These are phyloP conservation scores for Chlorospingus flavigularis DNA, from an alignment of 2,797 vertebrate genomes.

Conservation along the genomic window DNA sequence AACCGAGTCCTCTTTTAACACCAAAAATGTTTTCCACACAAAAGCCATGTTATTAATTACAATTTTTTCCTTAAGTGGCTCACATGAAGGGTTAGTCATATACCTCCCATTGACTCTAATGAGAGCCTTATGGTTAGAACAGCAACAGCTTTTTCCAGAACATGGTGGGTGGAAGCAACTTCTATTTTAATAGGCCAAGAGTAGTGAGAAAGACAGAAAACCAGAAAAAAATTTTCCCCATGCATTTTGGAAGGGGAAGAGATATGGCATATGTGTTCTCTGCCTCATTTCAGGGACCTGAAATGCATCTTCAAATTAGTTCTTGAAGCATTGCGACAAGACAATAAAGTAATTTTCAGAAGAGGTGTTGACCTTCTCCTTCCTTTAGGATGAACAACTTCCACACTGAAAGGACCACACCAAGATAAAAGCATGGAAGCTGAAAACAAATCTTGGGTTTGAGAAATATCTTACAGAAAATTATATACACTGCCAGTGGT, in stretches of 20 bases:
- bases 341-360: neutral
- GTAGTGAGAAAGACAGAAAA: neutral
- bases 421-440: neutral
- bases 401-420: neutral
- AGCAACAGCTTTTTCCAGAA: slow-evolving; percentile 50
- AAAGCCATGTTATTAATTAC: neutral
- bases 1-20: neutral
- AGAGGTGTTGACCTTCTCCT: neutral
- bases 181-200: slow-evolving; percentile 47
- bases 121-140: slow-evolving; percentile 34
- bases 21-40: neutral
- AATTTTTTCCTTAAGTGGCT: neutral
- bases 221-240: neutral
- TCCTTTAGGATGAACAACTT: neutral
- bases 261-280: neutral
- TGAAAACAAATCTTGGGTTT: neutral
- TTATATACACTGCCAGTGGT: accelerated
- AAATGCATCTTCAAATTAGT: neutral
- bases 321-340: neutral
- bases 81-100: slow-evolving; percentile 42
- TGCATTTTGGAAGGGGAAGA: neutral
- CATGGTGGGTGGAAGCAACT: slow-evolving; percentile 45
- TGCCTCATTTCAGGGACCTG: neutral
- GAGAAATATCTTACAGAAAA: neutral
- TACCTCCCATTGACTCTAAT: slow-evolving; percentile 53